Percentiles rank a stretch among this genome's conserved stretches.
phyloP scores from a whole-genome alignment of 2,113 vertebrate species.

The Paracanthobrama guichenoti region DNA sequence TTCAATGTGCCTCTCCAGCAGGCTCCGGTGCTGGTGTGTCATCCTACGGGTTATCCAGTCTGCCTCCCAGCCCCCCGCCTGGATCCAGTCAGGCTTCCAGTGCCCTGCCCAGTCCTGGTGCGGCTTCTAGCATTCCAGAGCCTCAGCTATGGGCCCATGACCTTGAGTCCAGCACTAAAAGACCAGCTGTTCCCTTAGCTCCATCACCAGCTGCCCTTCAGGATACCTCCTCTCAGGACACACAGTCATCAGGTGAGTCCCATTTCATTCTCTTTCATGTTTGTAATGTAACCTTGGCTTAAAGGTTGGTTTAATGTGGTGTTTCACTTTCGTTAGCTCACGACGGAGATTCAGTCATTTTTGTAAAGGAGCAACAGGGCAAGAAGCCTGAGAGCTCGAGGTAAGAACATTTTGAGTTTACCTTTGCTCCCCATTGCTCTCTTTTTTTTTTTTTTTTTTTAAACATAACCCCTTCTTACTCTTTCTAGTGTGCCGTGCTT shows the following conservation, averaged over 20 bases:
- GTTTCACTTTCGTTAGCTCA: slow-evolving; percentile 64
- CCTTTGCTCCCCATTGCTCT: not conserved
- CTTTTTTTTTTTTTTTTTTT: too few species aligned
- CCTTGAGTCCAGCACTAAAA: slow-evolving; percentile 55
- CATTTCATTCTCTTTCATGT: not conserved
- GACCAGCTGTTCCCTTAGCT: slow-evolving; percentile 50
- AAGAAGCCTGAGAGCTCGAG: slow-evolving; percentile 77
- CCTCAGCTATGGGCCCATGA: slow-evolving; percentile 61
- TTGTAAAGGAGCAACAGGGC: slow-evolving; percentile 86
- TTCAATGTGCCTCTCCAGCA: slow-evolving; percentile 64
- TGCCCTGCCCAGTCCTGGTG: slow-evolving; percentile 70
- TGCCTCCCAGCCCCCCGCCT: slow-evolving; percentile 64
- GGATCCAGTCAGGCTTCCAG: slow-evolving; percentile 72
- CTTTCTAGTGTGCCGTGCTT: slow-evolving; percentile 82
- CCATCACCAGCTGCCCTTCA: slow-evolving; percentile 69
- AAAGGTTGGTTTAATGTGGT: not conserved
- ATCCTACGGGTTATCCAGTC: slow-evolving; percentile 67
- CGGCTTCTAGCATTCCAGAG: slow-evolving; percentile 60
- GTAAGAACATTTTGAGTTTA: slow-evolving; percentile 66
- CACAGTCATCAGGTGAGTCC: slow-evolving; percentile 74
- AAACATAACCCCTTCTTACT: not conserved
- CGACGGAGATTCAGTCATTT: slow-evolving; percentile 89
- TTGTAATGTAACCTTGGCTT: not conserved
- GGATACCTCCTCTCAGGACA: slow-evolving; percentile 77
- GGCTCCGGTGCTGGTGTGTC: slow-evolving; percentile 63